Conservation (phyloP, 2,797 vertebrate genomes). For the Syngnathus rostellatus region DNA sequence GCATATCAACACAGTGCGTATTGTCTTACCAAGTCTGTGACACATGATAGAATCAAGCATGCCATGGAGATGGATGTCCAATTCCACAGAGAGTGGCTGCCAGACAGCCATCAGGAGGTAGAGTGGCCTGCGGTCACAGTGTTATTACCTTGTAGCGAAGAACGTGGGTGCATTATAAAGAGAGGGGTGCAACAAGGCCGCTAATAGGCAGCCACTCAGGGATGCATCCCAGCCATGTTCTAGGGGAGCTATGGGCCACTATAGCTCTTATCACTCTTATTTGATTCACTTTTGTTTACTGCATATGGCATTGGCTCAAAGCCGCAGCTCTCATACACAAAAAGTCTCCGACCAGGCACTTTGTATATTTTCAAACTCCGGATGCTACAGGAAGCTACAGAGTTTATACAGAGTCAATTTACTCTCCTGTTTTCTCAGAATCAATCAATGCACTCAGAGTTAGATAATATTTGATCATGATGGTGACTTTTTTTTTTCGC, state of each 20-base stretch:
- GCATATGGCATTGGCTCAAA: not conserved
- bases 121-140: slow-evolving; percentile 38
- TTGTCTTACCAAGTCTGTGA: slow-evolving; percentile 50
- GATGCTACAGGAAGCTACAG: not conserved
- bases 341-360: not conserved
- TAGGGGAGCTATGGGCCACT: slow-evolving; percentile 4
- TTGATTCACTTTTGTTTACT: slow-evolving; percentile 1
- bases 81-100: slow-evolving; percentile 51
- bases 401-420: not conserved
- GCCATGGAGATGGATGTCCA: slow-evolving; percentile 55
- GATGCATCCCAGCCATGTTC: slow-evolving; percentile 11
- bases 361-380: not conserved
- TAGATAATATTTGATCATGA: not conserved
- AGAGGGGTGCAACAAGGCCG: slow-evolving; percentile 16
- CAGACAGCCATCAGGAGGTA: slow-evolving; percentile 43
- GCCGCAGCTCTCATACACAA: not conserved
- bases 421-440: not conserved
- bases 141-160: slow-evolving; percentile 40
- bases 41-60: slow-evolving; percentile 58
- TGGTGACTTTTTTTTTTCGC: not conserved
- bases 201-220: slow-evolving; percentile 17
- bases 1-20: slow-evolving; percentile 26
- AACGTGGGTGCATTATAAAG: slow-evolving; percentile 24
- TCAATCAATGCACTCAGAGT: not conserved
- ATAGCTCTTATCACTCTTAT: slow-evolving; percentile 4